These are phyloP conservation scores for Gavia stellata DNA, from an alignment of 2,113 vertebrate genomes.

Conservation along the genomic window DNA sequence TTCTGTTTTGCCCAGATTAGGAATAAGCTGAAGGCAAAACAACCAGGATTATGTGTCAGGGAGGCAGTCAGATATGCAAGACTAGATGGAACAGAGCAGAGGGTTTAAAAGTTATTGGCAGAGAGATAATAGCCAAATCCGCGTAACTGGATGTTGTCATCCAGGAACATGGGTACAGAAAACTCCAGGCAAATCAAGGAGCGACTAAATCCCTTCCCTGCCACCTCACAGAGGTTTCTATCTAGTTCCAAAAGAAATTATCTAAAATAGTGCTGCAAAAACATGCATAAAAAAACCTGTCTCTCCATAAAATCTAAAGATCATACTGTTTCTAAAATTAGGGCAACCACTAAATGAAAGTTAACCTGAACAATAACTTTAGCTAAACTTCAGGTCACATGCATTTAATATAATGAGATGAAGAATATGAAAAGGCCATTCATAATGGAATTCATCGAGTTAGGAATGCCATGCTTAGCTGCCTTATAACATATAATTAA, in stretches of 20 bases:
- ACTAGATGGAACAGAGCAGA: constrained; percentile 18
- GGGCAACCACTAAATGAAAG: constrained; percentile 67
- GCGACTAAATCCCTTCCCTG: constrained; percentile 29
- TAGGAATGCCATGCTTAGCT: constrained; percentile 68
- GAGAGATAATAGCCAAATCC: constrained; percentile 32
- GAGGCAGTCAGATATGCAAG: constrained; percentile 39
- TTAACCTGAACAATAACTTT: constrained; percentile 71
- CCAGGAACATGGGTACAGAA: neutral
- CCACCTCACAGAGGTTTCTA: neutral
- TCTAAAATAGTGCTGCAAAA: constrained; percentile 49
- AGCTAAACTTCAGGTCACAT: constrained; percentile 68
- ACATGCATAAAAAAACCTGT: constrained; percentile 11
- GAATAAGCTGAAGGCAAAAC: constrained; percentile 50
- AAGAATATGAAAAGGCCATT: constrained; percentile 73
- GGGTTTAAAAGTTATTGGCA: constrained; percentile 54
- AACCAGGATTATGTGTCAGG: constrained; percentile 39
- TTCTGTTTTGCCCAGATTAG: constrained; percentile 55
- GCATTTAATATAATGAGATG: constrained; percentile 69
- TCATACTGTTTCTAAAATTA: constrained; percentile 67
- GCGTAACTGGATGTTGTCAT: constrained; percentile 39
- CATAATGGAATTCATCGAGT: constrained; percentile 68
- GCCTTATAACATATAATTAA: constrained; percentile 72
- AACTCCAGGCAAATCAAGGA: constrained; percentile 45
- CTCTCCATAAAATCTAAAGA: constrained; percentile 66
- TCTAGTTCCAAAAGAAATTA: constrained; percentile 8